Conservation (phyloP, 2,113 vertebrate genomes). For the Chloropsis cyanopogon region DNA sequence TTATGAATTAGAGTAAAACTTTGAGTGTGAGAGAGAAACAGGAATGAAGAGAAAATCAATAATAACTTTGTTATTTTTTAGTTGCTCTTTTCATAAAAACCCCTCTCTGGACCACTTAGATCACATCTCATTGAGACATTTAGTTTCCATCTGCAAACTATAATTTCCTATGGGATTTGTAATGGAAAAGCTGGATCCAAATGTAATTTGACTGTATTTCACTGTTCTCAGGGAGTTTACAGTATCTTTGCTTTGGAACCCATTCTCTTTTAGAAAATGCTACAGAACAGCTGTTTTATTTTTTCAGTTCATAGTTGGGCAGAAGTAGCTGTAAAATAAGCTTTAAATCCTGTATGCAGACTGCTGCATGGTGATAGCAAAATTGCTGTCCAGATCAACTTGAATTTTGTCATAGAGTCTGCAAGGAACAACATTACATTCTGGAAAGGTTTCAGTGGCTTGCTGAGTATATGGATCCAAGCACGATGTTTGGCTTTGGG, state of each 20-base stretch:
- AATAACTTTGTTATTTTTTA: not conserved
- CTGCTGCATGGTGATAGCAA: not conserved
- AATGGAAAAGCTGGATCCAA: not conserved
- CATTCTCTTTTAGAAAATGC: not conserved
- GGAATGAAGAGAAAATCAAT: not conserved
- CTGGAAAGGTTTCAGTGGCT: not conserved
- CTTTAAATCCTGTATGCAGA: not conserved
- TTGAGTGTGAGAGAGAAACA: not conserved
- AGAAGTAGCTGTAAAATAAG: not conserved
- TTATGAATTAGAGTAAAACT: not conserved
- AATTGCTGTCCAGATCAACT: not conserved
- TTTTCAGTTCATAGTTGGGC: not conserved
- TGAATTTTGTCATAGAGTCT: not conserved
- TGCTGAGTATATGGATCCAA: not conserved
- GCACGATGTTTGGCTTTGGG: fast-evolving
- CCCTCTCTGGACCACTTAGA: not conserved
- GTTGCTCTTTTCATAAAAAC: not conserved
- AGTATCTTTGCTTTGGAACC: not conserved
- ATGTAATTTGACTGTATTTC: not conserved
- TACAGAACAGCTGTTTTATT: not conserved
- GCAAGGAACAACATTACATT: not conserved
- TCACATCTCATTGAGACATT: not conserved
- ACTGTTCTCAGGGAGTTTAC: not conserved
- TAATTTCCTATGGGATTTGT: constrained; percentile 8
- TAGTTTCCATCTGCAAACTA: not conserved